These are phyloP conservation scores for Thomomys bottae DNA, from an alignment of 2,113 vertebrate genomes.

Conservation along the genomic window DNA sequence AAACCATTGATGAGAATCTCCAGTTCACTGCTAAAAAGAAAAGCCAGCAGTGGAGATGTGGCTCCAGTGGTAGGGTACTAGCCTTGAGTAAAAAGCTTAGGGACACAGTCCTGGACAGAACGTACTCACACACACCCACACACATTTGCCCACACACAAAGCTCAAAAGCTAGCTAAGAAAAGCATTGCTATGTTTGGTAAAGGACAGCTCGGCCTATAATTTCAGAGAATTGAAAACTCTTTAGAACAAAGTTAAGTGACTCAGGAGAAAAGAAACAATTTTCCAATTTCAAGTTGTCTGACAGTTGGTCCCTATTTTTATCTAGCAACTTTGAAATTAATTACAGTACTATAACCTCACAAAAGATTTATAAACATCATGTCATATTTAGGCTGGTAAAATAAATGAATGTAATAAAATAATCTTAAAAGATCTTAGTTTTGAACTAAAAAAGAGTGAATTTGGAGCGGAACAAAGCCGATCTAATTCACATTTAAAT, in stretches of 20 bases:
- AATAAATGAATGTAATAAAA: conserved; percentile 21
- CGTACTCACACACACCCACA: too few relatives aligned
- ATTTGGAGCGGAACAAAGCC: conserved; percentile 52
- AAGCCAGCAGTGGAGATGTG: too few relatives aligned
- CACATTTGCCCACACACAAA: background rate
- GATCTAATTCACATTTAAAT: conserved; percentile 49
- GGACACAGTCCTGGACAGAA: too few relatives aligned
- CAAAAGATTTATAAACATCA: background rate
- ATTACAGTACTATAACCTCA: background rate
- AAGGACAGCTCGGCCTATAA: background rate
- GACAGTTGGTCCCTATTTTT: background rate
- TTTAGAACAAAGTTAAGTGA: background rate
- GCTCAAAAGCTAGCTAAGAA: background rate
- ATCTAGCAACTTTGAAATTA: conserved; percentile 22
- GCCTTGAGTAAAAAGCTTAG: too few relatives aligned
- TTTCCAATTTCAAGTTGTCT: conserved; percentile 13
- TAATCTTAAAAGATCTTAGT: conserved; percentile 43
- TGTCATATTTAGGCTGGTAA: background rate
- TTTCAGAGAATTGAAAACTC: conserved; percentile 43
- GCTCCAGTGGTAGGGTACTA: too few relatives aligned
- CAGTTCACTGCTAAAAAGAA: too few relatives aligned
- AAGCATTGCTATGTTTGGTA: background rate
- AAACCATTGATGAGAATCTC: too few relatives aligned
- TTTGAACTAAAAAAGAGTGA: conserved; percentile 49
- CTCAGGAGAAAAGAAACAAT: conserved; percentile 19